Evolutionary conservation across 2,797 vertebrate genomes (phyloP).

Genomic region (Rhabdophis nuchalis): DNA sequence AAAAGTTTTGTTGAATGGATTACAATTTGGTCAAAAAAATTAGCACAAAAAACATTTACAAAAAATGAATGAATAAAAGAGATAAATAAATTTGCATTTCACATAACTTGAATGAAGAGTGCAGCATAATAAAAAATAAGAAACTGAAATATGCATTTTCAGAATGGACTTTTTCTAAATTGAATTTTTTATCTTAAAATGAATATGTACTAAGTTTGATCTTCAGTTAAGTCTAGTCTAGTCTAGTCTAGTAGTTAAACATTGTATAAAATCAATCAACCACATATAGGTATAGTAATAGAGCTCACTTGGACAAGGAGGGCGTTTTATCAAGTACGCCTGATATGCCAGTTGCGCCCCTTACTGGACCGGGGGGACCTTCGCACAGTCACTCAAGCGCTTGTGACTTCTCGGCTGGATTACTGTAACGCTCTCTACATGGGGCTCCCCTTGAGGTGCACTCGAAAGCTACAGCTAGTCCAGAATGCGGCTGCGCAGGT

Average conservation of each 20-base stretch:
- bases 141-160: neutral
- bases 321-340: too few relatives aligned
- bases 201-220: neutral
- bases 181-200: neutral
- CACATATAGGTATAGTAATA: neutral
- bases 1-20: neutral
- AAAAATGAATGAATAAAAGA: neutral
- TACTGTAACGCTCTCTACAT: too few relatives aligned
- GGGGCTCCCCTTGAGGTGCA: too few relatives aligned
- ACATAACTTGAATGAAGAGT: neutral
- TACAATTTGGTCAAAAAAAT: neutral
- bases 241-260: neutral
- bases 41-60: neutral
- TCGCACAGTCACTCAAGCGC: too few relatives aligned
- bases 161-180: neutral
- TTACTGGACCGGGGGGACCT: too few relatives aligned
- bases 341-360: too few relatives aligned
- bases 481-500: too few relatives aligned
- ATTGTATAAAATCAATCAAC: neutral
- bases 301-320: neutral
- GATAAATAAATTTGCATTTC: neutral
- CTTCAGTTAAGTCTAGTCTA: neutral
- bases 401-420: too few relatives aligned
- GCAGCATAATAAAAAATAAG: neutral
- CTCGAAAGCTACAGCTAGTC: too few relatives aligned